Percentiles rank a stretch among this genome's conserved stretches.
These are phyloP conservation scores for Graphium colonna DNA, from an alignment of 2,888 invertebrate species.

Conservation along the genomic window DNA sequence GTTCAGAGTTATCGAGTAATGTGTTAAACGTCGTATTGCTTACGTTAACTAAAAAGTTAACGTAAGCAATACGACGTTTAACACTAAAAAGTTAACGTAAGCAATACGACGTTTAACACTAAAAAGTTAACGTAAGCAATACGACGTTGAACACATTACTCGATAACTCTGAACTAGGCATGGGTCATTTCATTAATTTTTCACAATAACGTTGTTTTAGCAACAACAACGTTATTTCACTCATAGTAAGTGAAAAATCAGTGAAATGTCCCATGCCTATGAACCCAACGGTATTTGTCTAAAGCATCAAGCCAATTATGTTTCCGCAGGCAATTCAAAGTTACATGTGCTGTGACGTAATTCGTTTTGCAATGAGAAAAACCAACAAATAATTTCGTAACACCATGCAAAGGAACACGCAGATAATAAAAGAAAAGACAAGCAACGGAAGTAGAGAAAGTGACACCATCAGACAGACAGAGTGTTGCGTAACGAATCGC, in stretches of 20 bases:
- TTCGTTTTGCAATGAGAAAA: conserved; percentile 18
- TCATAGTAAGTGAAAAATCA: too few species aligned
- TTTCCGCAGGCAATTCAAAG: background rate
- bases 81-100: too few species aligned
- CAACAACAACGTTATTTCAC: background rate
- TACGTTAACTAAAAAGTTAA: too few species aligned
- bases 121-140: background rate
- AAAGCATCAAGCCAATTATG: background rate
- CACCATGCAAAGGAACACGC: background rate
- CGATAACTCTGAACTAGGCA: background rate
- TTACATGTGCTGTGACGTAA: conserved; percentile 10
- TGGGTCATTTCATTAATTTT: background rate
- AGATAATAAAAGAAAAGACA: conserved; percentile 12
- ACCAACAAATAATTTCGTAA: conserved; percentile 9
- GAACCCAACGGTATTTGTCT: background rate
- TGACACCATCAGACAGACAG: conserved; percentile 11
- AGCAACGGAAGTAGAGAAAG: conserved; percentile 21
- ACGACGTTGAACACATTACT: background rate
- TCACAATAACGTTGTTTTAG: background rate
- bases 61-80: too few species aligned
- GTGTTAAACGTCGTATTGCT: background rate
- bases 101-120: background rate
- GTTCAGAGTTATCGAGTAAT: background rate
- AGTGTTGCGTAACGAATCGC: conserved; percentile 7
- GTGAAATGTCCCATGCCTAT: too few species aligned